Conservation (phyloP, 2,797 vertebrate species). For the Danio kyathit region DNA sequence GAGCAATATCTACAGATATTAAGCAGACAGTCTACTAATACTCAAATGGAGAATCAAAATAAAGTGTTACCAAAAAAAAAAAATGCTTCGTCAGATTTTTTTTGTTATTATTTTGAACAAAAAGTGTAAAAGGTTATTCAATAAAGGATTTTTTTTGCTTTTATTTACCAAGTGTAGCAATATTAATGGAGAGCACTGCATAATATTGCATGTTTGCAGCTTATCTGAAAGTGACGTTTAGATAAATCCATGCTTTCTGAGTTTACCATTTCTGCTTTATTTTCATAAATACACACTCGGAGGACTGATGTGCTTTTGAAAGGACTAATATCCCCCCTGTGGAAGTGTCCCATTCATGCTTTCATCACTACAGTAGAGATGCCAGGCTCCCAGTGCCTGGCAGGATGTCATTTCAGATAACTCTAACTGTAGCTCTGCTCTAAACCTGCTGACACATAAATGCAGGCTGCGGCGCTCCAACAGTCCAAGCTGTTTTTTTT, state of each 20-base stretch:
- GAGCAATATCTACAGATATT: too few relatives aligned
- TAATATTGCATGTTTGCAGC: background rate
- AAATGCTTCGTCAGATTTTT: too few relatives aligned
- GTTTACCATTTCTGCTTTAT: conserved; percentile 26
- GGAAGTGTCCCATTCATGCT: conserved; percentile 55
- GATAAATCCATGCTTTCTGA: conserved; percentile 12
- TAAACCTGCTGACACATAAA: conserved; percentile 66
- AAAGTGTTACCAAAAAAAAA: too few relatives aligned
- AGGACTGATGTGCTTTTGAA: conserved; percentile 34
- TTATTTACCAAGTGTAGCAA: too few relatives aligned
- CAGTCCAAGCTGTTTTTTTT: conserved; percentile 42
- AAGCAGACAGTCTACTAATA: too few relatives aligned
- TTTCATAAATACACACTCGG: conserved; percentile 17
- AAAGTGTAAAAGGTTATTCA: too few relatives aligned
- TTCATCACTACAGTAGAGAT: conserved; percentile 60
- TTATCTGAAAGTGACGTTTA: conserved; percentile 3
- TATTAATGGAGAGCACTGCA: too few relatives aligned
- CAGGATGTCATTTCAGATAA: conserved; percentile 66
- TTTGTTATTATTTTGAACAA: too few relatives aligned
- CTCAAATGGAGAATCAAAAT: too few relatives aligned
- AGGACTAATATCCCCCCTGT: conserved; percentile 42
- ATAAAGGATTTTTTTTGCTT: too few relatives aligned
- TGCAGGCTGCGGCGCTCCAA: conserved; percentile 51
- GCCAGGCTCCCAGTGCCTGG: conserved; percentile 54
- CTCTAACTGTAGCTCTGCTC: conserved; percentile 58